A percentile compares a stretch with the other conserved stretches of the same genome.
Evolutionary conservation across 2,113 vertebrate species (phyloP).

Genomic region (Ciconia boyciana): DNA sequence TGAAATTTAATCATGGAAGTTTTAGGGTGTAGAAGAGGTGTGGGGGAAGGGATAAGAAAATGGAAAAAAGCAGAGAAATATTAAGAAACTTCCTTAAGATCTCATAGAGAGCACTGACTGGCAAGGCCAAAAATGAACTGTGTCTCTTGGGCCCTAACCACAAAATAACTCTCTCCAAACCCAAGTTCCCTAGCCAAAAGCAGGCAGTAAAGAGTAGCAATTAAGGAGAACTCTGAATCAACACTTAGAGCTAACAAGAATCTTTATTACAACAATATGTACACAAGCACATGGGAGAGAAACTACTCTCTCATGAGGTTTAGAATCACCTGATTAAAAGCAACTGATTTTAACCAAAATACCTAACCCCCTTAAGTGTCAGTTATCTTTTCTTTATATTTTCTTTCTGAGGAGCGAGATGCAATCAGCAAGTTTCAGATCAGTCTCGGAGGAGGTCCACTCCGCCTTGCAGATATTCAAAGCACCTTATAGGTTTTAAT

Average conservation of each 20-base stretch:
- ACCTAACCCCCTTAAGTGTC: background rate
- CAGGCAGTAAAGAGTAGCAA: slow-evolving; percentile 38
- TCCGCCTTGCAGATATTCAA: background rate
- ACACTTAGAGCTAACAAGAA: slow-evolving; percentile 30
- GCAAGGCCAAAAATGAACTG: slow-evolving; percentile 45
- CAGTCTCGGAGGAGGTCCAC: background rate
- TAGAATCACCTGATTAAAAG: slow-evolving; percentile 21
- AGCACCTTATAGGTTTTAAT: background rate
- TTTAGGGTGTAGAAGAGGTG: background rate
- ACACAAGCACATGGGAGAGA: background rate
- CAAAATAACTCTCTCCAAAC: slow-evolving; percentile 36
- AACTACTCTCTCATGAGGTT: background rate
- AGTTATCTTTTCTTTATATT: background rate
- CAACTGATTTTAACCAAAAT: background rate
- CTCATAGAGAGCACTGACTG: background rate
- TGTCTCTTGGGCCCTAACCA: slow-evolving; percentile 22
- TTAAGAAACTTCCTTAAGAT: slow-evolving; percentile 29
- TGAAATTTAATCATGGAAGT: slow-evolving; percentile 12
- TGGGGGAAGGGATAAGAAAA: background rate
- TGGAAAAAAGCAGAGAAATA: background rate
- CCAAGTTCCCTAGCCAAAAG: slow-evolving; percentile 5
- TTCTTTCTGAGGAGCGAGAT: background rate
- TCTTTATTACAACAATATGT: slow-evolving; percentile 52
- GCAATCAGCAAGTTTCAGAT: background rate
- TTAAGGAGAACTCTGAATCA: slow-evolving; percentile 51